phyloP scores from a whole-genome alignment of 2,113 vertebrate genomes.

The Pelvicachromis taeniatus region DNA sequence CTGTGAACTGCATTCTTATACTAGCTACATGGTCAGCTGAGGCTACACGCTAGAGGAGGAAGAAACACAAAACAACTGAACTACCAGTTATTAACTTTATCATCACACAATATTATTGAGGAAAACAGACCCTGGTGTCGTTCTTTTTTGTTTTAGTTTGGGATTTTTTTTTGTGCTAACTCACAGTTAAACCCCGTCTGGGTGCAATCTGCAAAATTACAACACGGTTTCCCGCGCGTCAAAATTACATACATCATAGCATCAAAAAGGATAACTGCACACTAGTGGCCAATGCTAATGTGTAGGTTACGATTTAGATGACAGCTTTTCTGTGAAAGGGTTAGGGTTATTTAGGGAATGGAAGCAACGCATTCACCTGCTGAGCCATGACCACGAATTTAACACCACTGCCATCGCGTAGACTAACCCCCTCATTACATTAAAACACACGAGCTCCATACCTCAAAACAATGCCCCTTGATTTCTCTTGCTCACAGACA shows the following conservation, averaged over 20 bases:
- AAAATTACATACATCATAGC: constrained; percentile 2
- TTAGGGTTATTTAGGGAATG: neutral
- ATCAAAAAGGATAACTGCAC: neutral
- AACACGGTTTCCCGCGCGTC: constrained; percentile 17
- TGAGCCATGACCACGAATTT: constrained; percentile 15
- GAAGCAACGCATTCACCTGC: neutral
- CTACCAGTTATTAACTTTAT: constrained; percentile 42
- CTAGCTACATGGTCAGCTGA: neutral
- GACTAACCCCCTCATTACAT: neutral
- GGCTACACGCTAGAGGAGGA: constrained; percentile 10
- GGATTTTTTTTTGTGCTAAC: neutral
- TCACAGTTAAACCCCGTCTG: constrained; percentile 24
- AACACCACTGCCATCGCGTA: neutral
- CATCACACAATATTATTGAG: constrained; percentile 13
- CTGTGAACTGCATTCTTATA: neutral
- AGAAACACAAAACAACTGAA: constrained; percentile 34
- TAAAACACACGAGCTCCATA: neutral
- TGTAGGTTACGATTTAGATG: constrained; percentile 11
- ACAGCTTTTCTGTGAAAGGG: neutral
- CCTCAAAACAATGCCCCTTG: neutral
- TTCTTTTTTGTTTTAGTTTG: neutral
- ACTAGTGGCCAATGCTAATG: constrained; percentile 1
- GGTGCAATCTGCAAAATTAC: constrained; percentile 18
- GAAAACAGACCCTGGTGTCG: constrained; percentile 1
- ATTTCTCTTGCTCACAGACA: neutral